Percentiles rank a stretch among this genome's conserved stretches.
These are phyloP conservation scores for Etia nguti DNA, from an alignment of 2,113 vertebrate genomes.

Conservation along the genomic window DNA sequence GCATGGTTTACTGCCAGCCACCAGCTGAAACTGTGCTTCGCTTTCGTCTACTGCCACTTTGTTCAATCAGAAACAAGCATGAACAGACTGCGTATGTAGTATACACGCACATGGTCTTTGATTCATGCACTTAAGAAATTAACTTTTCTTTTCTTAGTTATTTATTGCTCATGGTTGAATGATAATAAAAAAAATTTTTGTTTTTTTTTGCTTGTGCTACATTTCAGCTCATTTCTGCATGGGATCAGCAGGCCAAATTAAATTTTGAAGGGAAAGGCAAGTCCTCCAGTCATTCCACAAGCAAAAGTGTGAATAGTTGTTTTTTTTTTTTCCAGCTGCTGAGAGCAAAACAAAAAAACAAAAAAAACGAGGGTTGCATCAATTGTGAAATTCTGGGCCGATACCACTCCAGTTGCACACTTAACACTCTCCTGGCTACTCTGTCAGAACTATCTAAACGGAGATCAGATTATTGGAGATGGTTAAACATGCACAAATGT, in stretches of 20 bases:
- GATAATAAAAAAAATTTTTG: background rate
- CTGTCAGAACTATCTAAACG: background rate
- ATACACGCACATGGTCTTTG: background rate
- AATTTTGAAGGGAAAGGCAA: background rate
- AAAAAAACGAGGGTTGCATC: background rate
- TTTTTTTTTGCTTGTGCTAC: background rate
- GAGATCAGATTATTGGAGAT: background rate
- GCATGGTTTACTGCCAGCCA: constrained; percentile 2
- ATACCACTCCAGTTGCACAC: background rate
- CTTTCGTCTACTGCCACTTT: background rate
- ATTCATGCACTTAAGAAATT: background rate
- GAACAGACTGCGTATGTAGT: background rate
- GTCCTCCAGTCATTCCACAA: background rate
- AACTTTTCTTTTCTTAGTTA: background rate
- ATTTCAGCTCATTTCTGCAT: background rate
- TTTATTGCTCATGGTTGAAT: background rate
- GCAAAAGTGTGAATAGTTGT: background rate
- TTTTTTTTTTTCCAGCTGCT: too few relatives aligned
- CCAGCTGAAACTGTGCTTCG: background rate
- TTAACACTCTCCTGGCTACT: background rate
- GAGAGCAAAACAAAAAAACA: background rate
- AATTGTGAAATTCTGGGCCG: background rate
- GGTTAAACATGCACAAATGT: background rate
- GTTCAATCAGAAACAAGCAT: background rate
- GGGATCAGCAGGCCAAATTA: background rate